Base-by-base conservation (phyloP, 1,140 invertebrate species). In the Scaptomyza montana region DNA sequence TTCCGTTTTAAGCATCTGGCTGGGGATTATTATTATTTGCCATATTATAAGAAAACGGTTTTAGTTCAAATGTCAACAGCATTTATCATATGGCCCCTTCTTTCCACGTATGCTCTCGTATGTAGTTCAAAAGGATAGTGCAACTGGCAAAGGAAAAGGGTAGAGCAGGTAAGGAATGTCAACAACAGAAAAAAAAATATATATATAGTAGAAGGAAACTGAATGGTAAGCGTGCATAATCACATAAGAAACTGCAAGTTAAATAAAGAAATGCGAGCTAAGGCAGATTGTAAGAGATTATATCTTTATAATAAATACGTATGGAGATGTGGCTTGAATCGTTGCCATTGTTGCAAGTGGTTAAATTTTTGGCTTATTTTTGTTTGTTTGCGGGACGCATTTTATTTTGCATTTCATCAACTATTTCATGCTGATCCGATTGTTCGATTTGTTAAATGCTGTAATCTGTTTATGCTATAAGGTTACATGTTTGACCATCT, bases 51-150 rank as follows among this genome's bases (percentile, higher is more conserved):
- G 82, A 89, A 85, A 86, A 87, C 82, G 84, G 82, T 75, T 82
- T 86, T 87, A 86, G 82, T 86, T 86, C 82, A 86, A 86, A 86
- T 86, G 82, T 86, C 82, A 86, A 86, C 82, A 86, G 78, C 82
- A 85, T 84, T 84, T 79, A 75, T 75, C 67, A 75, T 78, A 51
- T 39, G 39, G 12, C 39, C 39, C 33, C 33, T 36, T 8, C 47
- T 43, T 65, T 21, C 43, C 45, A 30, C 51, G 7, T 25, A 25
- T 25, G 21, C 2, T 25, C 21, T 16, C 16, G 16, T 16, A 16
- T 16, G 16, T 16, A 16, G 16, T 16, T 16, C 16, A 1, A 16
- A 16, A 16, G 1, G 2, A 25, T 25, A 0, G 21, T 2, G 21
- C 21, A 25, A 25, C 21, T 25, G 3, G 21, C 2, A 25, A 25